Evolutionary conservation across 2,888 invertebrate species (phyloP).

Genomic region (Epinotia brunnichana): DNA sequence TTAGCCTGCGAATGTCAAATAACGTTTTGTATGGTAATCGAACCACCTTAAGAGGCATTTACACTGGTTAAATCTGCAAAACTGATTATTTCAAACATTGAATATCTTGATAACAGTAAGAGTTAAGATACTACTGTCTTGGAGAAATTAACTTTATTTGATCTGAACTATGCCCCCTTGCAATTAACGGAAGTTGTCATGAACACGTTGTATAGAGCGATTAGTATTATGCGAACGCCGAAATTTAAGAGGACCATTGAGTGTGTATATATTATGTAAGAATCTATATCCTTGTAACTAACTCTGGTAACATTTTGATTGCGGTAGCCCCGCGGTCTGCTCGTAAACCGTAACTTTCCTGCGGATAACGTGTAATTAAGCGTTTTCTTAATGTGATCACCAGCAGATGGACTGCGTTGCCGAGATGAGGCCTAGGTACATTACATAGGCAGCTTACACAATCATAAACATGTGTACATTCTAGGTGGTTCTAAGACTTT

Average conservation of each 20-base stretch:
- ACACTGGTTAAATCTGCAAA: too few relatives aligned
- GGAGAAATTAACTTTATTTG: too few relatives aligned
- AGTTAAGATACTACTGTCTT: too few relatives aligned
- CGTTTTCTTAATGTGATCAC: slow-evolving; percentile 64
- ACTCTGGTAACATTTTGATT: slow-evolving; percentile 70
- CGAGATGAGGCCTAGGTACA: not conserved
- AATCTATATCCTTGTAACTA: slow-evolving; percentile 52
- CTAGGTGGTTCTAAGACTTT: too few relatives aligned
- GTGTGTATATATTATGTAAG: not conserved
- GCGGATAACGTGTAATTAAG: slow-evolving; percentile 63
- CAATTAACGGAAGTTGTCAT: too few relatives aligned
- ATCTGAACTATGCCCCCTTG: too few relatives aligned
- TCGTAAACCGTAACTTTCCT: slow-evolving; percentile 65
- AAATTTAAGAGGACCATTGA: not conserved
- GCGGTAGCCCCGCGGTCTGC: slow-evolving; percentile 63
- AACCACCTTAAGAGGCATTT: too few relatives aligned
- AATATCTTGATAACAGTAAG: too few relatives aligned
- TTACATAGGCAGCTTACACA: not conserved
- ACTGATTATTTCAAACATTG: too few relatives aligned
- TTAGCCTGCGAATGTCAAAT: too few relatives aligned
- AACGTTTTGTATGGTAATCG: too few relatives aligned
- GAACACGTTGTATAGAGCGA: not conserved
- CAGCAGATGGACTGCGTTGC: slow-evolving; percentile 30
- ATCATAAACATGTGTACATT: too few relatives aligned
- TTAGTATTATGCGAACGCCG: not conserved